Conservation (phyloP, 37 sponge, comb jelly and placozoan genomes). For the Oopsacas minuta region DNA sequence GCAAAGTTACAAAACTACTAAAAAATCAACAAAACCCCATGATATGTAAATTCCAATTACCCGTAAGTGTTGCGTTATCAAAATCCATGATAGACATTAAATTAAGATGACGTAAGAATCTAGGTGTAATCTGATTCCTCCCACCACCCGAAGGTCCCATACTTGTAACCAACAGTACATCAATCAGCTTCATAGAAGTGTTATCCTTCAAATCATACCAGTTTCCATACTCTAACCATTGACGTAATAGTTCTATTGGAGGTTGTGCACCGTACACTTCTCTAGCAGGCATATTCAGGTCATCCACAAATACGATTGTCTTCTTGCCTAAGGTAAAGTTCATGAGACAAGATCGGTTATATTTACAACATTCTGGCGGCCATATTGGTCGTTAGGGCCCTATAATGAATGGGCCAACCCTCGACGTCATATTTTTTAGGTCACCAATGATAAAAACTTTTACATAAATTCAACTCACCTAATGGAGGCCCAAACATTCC, state of each 20-base stretch:
- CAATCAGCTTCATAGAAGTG: constrained; percentile 70
- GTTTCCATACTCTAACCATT: constrained; percentile 93
- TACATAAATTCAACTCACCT: constrained; percentile 66
- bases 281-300: constrained; percentile 90
- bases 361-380: too few relatives aligned
- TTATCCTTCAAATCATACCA: constrained; percentile 67
- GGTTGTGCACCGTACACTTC: constrained; percentile 96
- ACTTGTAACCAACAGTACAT: constrained; percentile 69
- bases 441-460: too few relatives aligned
- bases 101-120: constrained; percentile 93
- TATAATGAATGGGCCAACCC: too few relatives aligned
- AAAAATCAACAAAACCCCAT: too few relatives aligned
- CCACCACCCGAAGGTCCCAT: constrained; percentile 99
- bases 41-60: too few relatives aligned
- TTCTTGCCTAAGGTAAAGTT: background rate
- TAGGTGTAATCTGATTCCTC: constrained; percentile 81
- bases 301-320: constrained; percentile 89
- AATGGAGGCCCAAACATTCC: constrained; percentile 96
- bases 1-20: too few relatives aligned
- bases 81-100: constrained; percentile 90
- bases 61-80: constrained; percentile 63
- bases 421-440: too few relatives aligned
- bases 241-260: constrained; percentile 92
- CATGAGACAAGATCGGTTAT: too few relatives aligned
- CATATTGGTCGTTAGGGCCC: too few relatives aligned